phyloP scores from a whole-genome alignment of 1,140 invertebrate species.

The Brachionus manjavacas region DNA sequence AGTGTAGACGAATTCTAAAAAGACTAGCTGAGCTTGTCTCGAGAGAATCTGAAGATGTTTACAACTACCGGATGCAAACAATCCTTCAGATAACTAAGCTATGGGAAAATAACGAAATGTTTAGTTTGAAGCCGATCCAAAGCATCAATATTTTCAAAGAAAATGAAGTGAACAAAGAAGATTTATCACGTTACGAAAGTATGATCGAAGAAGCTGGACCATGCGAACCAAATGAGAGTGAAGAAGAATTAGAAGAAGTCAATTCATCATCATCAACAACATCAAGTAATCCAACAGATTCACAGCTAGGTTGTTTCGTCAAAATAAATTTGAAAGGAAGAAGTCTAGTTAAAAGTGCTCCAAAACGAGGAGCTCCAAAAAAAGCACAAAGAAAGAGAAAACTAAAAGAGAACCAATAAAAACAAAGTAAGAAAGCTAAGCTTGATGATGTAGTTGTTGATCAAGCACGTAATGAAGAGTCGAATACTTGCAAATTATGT shows the following conservation, averaged over 20 bases:
- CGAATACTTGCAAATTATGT: no score
- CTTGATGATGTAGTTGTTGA: neutral
- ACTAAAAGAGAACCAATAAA: neutral
- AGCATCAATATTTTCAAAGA: neutral
- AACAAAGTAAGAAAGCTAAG: neutral
- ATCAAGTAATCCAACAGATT: neutral
- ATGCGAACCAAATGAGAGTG: neutral
- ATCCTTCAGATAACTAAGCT: neutral
- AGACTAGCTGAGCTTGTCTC: neutral
- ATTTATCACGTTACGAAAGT: neutral
- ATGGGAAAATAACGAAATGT: conserved; percentile 11
- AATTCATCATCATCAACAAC: neutral
- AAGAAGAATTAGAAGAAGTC: neutral
- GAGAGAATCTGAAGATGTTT: neutral
- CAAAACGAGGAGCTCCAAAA: conserved; percentile 2
- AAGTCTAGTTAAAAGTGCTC: conserved; percentile 13
- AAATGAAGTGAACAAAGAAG: neutral
- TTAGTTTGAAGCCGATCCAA: neutral
- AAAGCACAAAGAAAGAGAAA: conserved; percentile 12
- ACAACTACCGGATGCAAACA: neutral
- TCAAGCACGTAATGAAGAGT: no score
- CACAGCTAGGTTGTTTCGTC: neutral
- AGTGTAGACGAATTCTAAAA: neutral
- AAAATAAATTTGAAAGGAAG: neutral
- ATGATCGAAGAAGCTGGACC: neutral